Evolutionary conservation across 2,888 invertebrate species (phyloP), one percentile per base, ranked within the genome.

Genomic region (Hemistola chrysoprasaria): DNA sequence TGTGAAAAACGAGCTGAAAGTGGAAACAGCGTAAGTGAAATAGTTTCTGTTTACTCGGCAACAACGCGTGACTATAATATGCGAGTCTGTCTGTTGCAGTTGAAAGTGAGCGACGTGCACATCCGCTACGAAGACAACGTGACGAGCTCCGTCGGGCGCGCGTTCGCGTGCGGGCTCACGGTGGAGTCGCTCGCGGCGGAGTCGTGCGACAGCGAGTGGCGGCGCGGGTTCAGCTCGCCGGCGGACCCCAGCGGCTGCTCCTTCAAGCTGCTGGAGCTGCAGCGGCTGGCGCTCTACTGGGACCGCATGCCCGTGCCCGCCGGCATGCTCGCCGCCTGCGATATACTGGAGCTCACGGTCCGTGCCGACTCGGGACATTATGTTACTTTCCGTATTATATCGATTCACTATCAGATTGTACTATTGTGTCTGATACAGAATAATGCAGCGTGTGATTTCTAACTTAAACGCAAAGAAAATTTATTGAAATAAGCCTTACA

Each of bases 31-130:
- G n/a, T n/a, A n/a, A n/a, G n/a, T n/a, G n/a, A n/a, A n/a, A n/a
- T n/a, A n/a, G n/a, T n/a, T n/a, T n/a, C n/a, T n/a, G n/a, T n/a
- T n/a, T n/a, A n/a, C n/a, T n/a, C n/a, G n/a, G n/a, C n/a, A n/a
- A n/a, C n/a, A n/a, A n/a, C n/a, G n/a, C n/a, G n/a, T 27, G 6
- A 20, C 8, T 28, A 16, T 6, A 8, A 28, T 16, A 16, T 16
- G 23, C 32, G 10, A 11, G 6, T 22, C n/a, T 7, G 21, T 21
- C 6, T 9, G 7, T 34, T 31, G 0, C 88, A 97, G 93, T 80
- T 99, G 29, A 96, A 96, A 74, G 93, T 99, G 46, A 94, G 93
- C 64, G 97, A 98, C 88, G 97, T 99, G 8, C 99, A 99, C 78
- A 92, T 99, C 46, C 93, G 99, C 3, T 99, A 97, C 81, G 99